Conservation (phyloP, 2,888 invertebrate genomes). For the Micoletzkya japonica region DNA sequence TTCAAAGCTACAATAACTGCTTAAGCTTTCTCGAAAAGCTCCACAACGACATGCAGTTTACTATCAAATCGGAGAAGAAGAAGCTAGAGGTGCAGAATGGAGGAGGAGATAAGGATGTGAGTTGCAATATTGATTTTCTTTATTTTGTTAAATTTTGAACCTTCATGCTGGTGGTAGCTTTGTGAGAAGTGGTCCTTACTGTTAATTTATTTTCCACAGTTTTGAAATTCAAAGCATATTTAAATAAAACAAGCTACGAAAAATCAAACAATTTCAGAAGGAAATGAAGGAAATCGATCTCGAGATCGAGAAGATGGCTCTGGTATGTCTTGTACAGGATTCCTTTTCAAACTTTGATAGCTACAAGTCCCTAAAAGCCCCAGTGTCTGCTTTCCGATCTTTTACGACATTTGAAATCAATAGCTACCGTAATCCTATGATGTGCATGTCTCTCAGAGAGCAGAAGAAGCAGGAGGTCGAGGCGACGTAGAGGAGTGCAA, state of each 20-base stretch:
- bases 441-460: slow-evolving; percentile 28
- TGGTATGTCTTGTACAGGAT: slow-evolving; percentile 20
- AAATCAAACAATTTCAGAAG: slow-evolving; percentile 29
- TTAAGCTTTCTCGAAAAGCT: slow-evolving; percentile 30
- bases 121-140: too few relatives aligned
- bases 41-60: slow-evolving; percentile 50
- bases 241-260: slow-evolving; percentile 19
- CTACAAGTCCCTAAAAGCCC: too few relatives aligned
- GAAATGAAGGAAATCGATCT: slow-evolving; percentile 31
- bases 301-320: slow-evolving; percentile 16
- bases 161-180: too few relatives aligned
- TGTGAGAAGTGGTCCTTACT: too few relatives aligned
- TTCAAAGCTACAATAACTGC: background rate
- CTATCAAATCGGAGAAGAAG: slow-evolving; percentile 41
- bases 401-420: too few relatives aligned
- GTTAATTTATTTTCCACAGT: too few relatives aligned
- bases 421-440: too few relatives aligned
- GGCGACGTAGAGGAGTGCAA: slow-evolving; percentile 37
- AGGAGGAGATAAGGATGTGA: slow-evolving; percentile 31
- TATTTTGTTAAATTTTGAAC: too few relatives aligned
- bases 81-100: slow-evolving; percentile 34
- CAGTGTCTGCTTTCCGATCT: too few relatives aligned
- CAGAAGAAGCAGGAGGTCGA: slow-evolving; percentile 30
- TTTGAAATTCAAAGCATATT: too few relatives aligned
- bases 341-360: too few relatives aligned